These are phyloP conservation scores for Drosophila formosana DNA, from an alignment of 2,888 invertebrate genomes.

Conservation along the genomic window DNA sequence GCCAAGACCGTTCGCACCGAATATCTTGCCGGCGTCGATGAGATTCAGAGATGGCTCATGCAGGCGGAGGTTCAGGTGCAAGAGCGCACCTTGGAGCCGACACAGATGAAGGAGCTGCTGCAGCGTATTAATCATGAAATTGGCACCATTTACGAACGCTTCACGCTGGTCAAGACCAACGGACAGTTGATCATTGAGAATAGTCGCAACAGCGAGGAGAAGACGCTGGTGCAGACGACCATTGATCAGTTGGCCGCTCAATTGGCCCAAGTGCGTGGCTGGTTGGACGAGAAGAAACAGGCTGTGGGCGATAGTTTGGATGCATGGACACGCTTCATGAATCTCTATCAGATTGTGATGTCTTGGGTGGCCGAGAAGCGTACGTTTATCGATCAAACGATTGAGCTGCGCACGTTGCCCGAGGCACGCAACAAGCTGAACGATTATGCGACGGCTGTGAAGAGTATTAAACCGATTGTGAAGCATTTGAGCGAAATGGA, in stretches of 20 bases:
- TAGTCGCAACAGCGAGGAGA: slow-evolving; percentile 91
- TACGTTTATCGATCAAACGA: slow-evolving; percentile 91
- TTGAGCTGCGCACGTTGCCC: slow-evolving; percentile 91
- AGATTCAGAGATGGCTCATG: slow-evolving; percentile 93
- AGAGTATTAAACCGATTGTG: slow-evolving; percentile 94
- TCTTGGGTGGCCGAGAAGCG: slow-evolving; percentile 94
- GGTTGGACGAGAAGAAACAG: slow-evolving; percentile 93
- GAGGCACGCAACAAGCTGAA: slow-evolving; percentile 94
- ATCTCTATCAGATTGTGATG: slow-evolving; percentile 92
- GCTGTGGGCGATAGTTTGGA: slow-evolving; percentile 94
- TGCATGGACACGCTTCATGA: slow-evolving; percentile 94
- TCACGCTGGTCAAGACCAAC: slow-evolving; percentile 91
- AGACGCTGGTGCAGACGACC: slow-evolving; percentile 90
- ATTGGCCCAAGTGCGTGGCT: slow-evolving; percentile 90
- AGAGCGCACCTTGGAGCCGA: slow-evolving; percentile 92
- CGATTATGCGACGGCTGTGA: slow-evolving; percentile 95
- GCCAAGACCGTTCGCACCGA: slow-evolving; percentile 93
- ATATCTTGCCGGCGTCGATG: slow-evolving; percentile 92
- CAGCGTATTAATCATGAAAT: slow-evolving; percentile 92
- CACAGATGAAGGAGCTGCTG: slow-evolving; percentile 91
- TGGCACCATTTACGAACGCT: slow-evolving; percentile 89
- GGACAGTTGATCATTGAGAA: slow-evolving; percentile 92
- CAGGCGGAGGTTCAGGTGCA: slow-evolving; percentile 93
- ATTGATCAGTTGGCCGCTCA: slow-evolving; percentile 92
- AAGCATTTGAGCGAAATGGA: slow-evolving; percentile 96